Percentiles rank a stretch among this genome's conserved stretches.
phyloP scores from a whole-genome alignment of 2,797 vertebrate genomes.

The Lycodopsis pacificus region DNA sequence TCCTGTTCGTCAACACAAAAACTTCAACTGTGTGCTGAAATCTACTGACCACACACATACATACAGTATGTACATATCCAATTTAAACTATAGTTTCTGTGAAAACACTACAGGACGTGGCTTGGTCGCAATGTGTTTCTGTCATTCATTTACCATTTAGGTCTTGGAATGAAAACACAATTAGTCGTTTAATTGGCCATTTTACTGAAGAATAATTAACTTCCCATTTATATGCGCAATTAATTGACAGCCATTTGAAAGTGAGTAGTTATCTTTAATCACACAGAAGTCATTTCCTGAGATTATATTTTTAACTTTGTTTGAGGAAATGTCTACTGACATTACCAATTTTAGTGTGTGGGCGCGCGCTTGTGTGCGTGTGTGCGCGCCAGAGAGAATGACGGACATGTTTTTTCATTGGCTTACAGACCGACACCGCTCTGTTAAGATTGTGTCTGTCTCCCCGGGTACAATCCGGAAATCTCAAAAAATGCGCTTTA shows the following conservation, averaged over 20 bases:
- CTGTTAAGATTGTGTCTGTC: slow-evolving; percentile 18
- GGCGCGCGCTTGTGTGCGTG: background rate
- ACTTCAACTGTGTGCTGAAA: background rate
- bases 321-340: slow-evolving; percentile 47
- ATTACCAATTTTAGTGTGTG: slow-evolving; percentile 32
- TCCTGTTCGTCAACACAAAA: background rate
- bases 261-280: slow-evolving; percentile 83
- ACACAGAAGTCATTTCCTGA: slow-evolving; percentile 78
- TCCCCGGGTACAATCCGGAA: slow-evolving; percentile 10
- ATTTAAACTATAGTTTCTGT: background rate
- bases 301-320: slow-evolving; percentile 68
- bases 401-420: background rate
- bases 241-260: slow-evolving; percentile 96
- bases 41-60: background rate
- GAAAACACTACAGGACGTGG: slow-evolving; percentile 10
- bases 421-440: slow-evolving; percentile 7
- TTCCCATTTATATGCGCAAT: slow-evolving; percentile 96
- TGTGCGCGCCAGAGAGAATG: background rate
- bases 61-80: background rate
- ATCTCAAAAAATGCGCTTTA: slow-evolving; percentile 30
- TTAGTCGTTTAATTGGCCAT: slow-evolving; percentile 97
- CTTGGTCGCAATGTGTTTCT: slow-evolving; percentile 78
- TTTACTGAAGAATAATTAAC: slow-evolving; percentile 95
- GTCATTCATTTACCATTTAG: slow-evolving; percentile 93
- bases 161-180: slow-evolving; percentile 89